Base-by-base conservation (phyloP, 2,113 vertebrate genomes). In the Petromus typicus region DNA sequence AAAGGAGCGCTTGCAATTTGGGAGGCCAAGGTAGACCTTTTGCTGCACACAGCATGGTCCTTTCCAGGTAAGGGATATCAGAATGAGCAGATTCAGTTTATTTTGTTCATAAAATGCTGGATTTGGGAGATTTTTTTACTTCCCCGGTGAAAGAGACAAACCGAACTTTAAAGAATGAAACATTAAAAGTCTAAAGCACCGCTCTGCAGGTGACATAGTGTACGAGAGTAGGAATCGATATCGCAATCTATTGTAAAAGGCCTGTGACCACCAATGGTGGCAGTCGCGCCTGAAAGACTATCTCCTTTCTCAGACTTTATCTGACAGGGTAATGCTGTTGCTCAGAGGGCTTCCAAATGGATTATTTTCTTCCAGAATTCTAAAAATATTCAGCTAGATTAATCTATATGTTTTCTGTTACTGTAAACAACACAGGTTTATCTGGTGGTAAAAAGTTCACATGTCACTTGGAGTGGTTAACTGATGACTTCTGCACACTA, bases 331-430 rank as follows among this genome's bases (percentile, higher is more conserved):
- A 67, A 80, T 61, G 84, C 86, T 63, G 43, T 2, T 32, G 64
- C 79, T 92, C 96, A 64, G 78, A 95, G 86, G 43, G 51, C 34
- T 88, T 92, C 59, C 84, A 88, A 40, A 75, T 66, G 54, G 95
- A 75, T 86, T 88, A 78, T 66, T 18, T 86, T 83, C 90, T 54
- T 93, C 73, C 20, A 4, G 37, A 54, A 64, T 75, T 95, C 90
- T 93, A 92, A 96, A 97, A 96, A 90, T 86, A 96, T 56, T 88
- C 57, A 20, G 81, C 92, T 69, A 61, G 81, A 92, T 86, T 89
- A 61, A 95, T 90, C 81, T 92, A 3, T 89, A 86, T 25, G 40
- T 82, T 81, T 67, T 71, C 75, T 95, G 64, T 94, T 48, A 84
- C 0, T 73, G 22, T 78, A 51, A 86, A 40, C 64, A 40, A 56